Evolutionary conservation across 2,888 invertebrate genomes (phyloP).

Genomic region (Phengaris arion): DNA sequence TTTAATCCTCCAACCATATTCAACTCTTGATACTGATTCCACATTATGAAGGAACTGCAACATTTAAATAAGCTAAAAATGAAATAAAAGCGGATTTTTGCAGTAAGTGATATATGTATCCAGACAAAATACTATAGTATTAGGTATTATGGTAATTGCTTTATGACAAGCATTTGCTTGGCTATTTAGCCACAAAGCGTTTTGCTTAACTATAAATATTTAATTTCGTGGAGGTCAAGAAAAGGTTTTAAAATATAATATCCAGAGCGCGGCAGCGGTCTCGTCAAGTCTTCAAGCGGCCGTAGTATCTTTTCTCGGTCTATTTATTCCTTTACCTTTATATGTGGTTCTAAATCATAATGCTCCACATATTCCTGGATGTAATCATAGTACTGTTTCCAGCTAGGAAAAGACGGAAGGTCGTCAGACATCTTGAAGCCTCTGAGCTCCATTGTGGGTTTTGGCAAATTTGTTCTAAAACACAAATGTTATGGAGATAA

Average conservation of each 20-base stretch:
- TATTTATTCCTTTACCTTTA: conserved; percentile 50
- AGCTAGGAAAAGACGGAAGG: conserved; percentile 58
- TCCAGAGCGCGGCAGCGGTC: too few relatives aligned
- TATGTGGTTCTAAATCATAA: conserved; percentile 58
- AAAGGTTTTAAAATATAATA: too few relatives aligned
- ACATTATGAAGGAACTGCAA: conserved; percentile 62
- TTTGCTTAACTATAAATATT: not conserved
- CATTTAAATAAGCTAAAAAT: not conserved
- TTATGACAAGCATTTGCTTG: not conserved
- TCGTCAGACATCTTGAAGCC: conserved; percentile 61
- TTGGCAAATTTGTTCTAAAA: conserved; percentile 71
- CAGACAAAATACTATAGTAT: not conserved
- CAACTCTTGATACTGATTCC: conserved; percentile 50
- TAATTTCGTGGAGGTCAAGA: too few relatives aligned
- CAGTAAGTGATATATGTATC: too few relatives aligned
- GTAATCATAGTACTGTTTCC: conserved; percentile 59
- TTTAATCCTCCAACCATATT: conserved; percentile 59
- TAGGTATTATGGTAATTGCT: too few relatives aligned
- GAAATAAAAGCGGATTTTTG: conserved; percentile 30
- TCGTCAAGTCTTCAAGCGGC: too few relatives aligned
- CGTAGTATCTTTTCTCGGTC: too few relatives aligned
- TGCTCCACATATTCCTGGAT: conserved; percentile 57
- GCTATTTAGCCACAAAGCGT: not conserved
- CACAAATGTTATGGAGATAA: not conserved
- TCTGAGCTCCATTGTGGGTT: conserved; percentile 65